Evolutionary conservation across 1,140 invertebrate species (phyloP), one percentile per base, ranked within the genome.

Genomic region (Cyphomyrmex costatus): DNA sequence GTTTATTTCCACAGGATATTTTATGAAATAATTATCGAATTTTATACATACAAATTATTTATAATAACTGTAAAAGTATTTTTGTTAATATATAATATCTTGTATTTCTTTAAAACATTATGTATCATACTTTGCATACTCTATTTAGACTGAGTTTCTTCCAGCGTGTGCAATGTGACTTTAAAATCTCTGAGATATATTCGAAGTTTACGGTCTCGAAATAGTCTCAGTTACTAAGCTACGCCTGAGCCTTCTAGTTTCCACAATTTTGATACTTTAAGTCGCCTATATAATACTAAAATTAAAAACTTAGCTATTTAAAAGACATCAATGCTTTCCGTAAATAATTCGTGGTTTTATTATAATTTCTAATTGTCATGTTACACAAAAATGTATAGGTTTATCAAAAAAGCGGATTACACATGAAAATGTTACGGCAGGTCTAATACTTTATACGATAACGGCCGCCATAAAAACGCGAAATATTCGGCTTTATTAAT

Each of bases 161-260:
- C 16, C 46, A 65, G n/a, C 42, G 19, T 68, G 63, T 21, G 63
- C 27, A 14, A 70, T 33, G 46, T 30, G 12, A 61, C 73, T 68
- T 53, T 49, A 80, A 80, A 68, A 80, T 80, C 14, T 80, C 30
- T 24, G 30, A 24, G 6, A 53, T 80, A 53, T 53, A 68, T 80
- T 68, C 77, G 0, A 80, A 68, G 63, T 70, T 53, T 80, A 79
- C 63, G 7, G 30, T 53, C 77, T 70, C 10, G n/a, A 36, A 36
- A 68, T 68, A 80, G 30, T 42, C 36, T 53, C n/a, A 10, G 46
- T 79, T 66, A 79, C 42, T 30, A 49, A 49, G 46, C 30, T 36
- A 70, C 6, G 33, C 21, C 30, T 56, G 63, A 80, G n/a, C 7
- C 14, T 70, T 68, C 16, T 5, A 53, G n/a, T 24, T 53, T 68